Evolutionary conservation across 1,140 invertebrate genomes (phyloP), one percentile per base, ranked within the genome.

Genomic region (Danaus plexippus): DNA sequence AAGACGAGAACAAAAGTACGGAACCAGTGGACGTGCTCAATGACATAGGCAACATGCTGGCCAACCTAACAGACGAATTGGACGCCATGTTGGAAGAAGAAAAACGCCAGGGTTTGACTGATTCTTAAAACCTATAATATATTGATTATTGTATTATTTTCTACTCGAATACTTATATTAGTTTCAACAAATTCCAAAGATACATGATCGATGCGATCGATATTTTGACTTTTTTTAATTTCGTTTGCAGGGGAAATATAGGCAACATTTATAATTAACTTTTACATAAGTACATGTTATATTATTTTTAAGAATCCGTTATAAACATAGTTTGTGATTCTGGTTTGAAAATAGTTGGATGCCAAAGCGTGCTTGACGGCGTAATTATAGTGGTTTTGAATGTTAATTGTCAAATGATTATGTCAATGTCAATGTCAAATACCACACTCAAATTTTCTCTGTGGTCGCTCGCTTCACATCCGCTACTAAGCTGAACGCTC

Each of bases 11-110:
- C 51, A 83, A 85, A 52, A 85, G 78, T 52, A 79, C 83, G 44
- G 95, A 95, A 66, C 93, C 94, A 8, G 93, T 92, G 5, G 96
- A 98, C 87, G 96, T 98, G 9, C 90, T 99, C 11, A 97, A 96
- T 77, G 97, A 99, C 79, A 99, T 99, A 69, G 97, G 96, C 9
- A 96, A 96, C 81, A 99, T 98, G 96, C 86, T 98, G 57, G 95
- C 96, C 52, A 97, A 97, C 88, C 88, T 98, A 10, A 97, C 96
- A 1, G 95, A 97, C 74, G 96, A 98, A 86, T 87, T 98, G 50
- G 96, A 97, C 84, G 96, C 96, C 59, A 97, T 98, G 95, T 88
- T 98, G 65, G 95, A 97, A 88, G 94, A 96, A 85, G 95, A 96
- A 71, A 95, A 95, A 87, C 90, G 94, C 51, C 93, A 94, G 82